These are phyloP conservation scores for Synanthedon myopaeformis DNA, from an alignment of 2,888 invertebrate species.

Conservation along the genomic window DNA sequence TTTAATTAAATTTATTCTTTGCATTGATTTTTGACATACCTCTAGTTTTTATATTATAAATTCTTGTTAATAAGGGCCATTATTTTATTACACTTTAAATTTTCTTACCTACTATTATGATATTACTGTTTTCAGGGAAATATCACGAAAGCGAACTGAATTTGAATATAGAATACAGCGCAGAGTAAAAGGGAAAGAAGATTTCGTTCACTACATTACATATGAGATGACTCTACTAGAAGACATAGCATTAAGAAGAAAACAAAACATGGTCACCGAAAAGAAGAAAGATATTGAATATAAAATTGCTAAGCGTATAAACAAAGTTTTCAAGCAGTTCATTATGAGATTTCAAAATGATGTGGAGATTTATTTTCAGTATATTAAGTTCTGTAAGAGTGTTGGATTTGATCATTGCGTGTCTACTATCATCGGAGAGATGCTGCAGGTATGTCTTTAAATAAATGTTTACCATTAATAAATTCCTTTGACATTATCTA, in stretches of 20 bases:
- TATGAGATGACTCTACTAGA: constrained; percentile 78
- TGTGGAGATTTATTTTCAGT: constrained; percentile 79
- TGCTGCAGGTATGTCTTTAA: constrained; percentile 63
- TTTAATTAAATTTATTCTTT: too few relatives aligned
- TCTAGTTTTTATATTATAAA: too few relatives aligned
- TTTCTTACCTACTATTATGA: too few relatives aligned
- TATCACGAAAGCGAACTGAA: constrained; percentile 76
- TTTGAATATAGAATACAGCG: constrained; percentile 81
- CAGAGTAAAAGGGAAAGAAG: constrained; percentile 75
- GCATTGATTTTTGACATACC: too few relatives aligned
- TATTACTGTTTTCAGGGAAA: constrained; percentile 53
- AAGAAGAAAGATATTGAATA: constrained; percentile 77
- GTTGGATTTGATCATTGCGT: constrained; percentile 69
- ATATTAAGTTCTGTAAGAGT: constrained; percentile 82
- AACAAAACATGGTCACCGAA: constrained; percentile 65
- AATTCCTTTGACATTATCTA: too few relatives aligned
- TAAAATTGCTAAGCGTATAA: constrained; percentile 77
- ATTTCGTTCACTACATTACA: constrained; percentile 77
- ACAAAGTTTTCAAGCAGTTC: constrained; percentile 79
- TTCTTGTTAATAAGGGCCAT: too few relatives aligned
- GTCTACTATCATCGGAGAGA: constrained; percentile 70
- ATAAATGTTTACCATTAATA: too few relatives aligned
- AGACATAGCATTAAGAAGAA: constrained; percentile 73
- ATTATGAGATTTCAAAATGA: constrained; percentile 78
- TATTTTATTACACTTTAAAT: too few relatives aligned